phyloP scores from a whole-genome alignment of 2,888 invertebrate species.

The Habroteleia sp. region DNA sequence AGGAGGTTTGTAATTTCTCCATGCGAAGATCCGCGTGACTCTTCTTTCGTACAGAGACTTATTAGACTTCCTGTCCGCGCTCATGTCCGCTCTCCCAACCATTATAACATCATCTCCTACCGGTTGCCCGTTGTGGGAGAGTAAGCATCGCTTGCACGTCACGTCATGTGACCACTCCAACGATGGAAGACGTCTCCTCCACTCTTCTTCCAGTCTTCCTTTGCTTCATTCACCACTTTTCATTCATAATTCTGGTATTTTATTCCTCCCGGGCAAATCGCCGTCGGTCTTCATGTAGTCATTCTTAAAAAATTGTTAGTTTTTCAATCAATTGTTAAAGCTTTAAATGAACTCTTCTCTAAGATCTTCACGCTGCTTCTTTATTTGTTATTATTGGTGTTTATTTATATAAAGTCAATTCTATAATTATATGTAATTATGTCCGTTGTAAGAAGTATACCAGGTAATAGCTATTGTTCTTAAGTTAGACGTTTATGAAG shows the following conservation, averaged over 20 bases:
- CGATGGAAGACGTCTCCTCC: constrained; percentile 58
- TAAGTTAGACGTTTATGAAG: no score
- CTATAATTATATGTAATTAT: no score
- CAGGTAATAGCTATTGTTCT: no score
- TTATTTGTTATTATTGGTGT: no score
- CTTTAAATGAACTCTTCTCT: no score
- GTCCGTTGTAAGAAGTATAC: no score
- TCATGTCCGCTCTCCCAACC: constrained; percentile 78
- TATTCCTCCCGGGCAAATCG: constrained; percentile 4
- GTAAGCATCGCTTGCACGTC: constrained; percentile 79
- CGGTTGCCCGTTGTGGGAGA: constrained; percentile 79
- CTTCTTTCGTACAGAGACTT: constrained; percentile 72
- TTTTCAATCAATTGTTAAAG: no score
- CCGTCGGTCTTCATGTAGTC: no score
- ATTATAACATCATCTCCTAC: constrained; percentile 80
- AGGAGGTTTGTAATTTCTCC: constrained; percentile 77
- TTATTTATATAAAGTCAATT: no score
- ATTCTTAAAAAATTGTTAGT: no score
- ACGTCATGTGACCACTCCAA: constrained; percentile 67
- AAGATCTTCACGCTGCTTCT: no score
- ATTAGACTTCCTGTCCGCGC: constrained; percentile 79
- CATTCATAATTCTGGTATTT: constrained; percentile 53
- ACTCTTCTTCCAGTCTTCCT: constrained; percentile 30
- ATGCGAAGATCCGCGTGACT: constrained; percentile 80
- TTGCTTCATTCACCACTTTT: constrained; percentile 56